A percentile compares a stretch with the other conserved stretches of the same genome.
Conservation (phyloP, 2,113 vertebrate genomes). For the Mormoops blainvillei region DNA sequence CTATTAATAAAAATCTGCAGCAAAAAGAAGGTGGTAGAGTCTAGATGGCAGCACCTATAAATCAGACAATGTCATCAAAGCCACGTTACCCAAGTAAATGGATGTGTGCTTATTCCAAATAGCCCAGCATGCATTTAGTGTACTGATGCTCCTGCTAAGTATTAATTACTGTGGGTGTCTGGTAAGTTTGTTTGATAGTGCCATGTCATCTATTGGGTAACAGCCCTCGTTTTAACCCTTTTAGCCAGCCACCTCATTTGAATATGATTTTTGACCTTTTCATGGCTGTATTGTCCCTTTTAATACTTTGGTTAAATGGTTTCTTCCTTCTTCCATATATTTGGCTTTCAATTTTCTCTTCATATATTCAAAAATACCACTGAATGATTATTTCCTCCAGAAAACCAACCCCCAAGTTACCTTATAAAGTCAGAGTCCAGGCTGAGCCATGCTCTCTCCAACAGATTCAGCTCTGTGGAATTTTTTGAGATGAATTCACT, state of each 20-base stretch:
- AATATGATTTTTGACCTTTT: background rate
- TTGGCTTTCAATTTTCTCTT: background rate
- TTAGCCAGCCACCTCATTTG: background rate
- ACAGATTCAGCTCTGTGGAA: background rate
- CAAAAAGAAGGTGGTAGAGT: slow-evolving; percentile 50
- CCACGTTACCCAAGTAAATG: background rate
- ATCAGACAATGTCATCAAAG: slow-evolving; percentile 41
- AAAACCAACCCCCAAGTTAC: background rate
- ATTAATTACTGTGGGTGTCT: background rate
- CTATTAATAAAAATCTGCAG: slow-evolving; percentile 49
- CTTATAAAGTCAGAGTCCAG: background rate
- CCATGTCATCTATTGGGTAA: background rate
- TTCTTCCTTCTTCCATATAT: background rate
- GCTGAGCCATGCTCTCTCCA: background rate
- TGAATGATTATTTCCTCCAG: background rate
- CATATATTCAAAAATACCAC: background rate
- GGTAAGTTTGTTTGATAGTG: background rate
- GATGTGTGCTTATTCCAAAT: background rate
- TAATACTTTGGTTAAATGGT: background rate
- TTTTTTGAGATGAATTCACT: background rate
- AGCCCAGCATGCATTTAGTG: background rate
- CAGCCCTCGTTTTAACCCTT: background rate
- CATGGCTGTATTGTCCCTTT: background rate
- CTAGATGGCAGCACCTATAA: slow-evolving; percentile 52
- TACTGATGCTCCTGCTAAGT: background rate